Conservation (phyloP, 2,888 invertebrate species). For the Ormyrus nitidulus region DNA sequence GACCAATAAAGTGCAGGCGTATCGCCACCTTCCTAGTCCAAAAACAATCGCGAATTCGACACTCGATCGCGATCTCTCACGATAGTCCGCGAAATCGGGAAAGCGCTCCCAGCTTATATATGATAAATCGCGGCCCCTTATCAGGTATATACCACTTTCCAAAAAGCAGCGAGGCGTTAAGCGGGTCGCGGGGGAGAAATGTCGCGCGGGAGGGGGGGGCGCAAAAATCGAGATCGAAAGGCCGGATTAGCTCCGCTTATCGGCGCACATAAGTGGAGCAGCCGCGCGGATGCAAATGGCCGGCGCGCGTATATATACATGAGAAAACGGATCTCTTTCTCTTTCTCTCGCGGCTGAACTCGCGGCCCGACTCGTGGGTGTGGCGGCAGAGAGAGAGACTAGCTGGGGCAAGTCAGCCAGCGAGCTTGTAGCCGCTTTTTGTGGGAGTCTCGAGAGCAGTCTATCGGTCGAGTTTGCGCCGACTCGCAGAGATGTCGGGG, state of each 20-base stretch:
- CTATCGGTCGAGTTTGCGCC: too few relatives aligned
- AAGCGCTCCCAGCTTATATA: too few relatives aligned
- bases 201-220: background rate
- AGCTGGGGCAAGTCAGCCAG: too few relatives aligned
- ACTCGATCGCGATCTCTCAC: too few relatives aligned
- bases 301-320: background rate
- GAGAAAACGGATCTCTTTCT: slow-evolving; percentile 53
- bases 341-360: background rate
- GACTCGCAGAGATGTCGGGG: too few relatives aligned
- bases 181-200: background rate
- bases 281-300: slow-evolving; percentile 54
- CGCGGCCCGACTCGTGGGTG: slow-evolving; percentile 63
- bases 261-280: slow-evolving; percentile 43
- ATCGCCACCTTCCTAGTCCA: background rate
- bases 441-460: too few relatives aligned
- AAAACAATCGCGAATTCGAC: slow-evolving; percentile 28
- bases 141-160: too few relatives aligned
- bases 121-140: too few relatives aligned
- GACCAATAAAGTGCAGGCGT: slow-evolving; percentile 30
- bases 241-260: slow-evolving; percentile 43
- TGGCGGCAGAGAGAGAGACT: slow-evolving; percentile 56
- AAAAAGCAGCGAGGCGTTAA: too few relatives aligned
- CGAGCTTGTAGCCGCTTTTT: too few relatives aligned
- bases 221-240: slow-evolving; percentile 36
- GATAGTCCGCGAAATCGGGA: too few relatives aligned